Percentiles rank a stretch among this genome's conserved stretches.
These are phyloP conservation scores for Drosophila serrata DNA, from an alignment of 1,140 invertebrate species.

Conservation along the genomic window DNA sequence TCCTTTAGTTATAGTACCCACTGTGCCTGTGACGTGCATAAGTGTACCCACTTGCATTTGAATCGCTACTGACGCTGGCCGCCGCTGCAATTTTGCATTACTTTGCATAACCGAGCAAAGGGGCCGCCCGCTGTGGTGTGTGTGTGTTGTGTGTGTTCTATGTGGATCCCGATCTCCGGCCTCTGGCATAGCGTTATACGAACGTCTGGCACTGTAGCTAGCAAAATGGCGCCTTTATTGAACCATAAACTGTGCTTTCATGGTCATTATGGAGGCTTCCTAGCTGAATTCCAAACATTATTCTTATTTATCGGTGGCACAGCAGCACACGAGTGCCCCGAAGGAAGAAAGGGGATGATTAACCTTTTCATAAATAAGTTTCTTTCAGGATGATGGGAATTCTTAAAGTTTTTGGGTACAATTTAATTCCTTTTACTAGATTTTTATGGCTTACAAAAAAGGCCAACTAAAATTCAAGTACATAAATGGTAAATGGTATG, in stretches of 20 bases:
- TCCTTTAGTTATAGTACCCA: background rate
- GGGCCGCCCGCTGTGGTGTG: slow-evolving; percentile 21
- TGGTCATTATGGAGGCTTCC: slow-evolving; percentile 66
- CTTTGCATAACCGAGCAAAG: slow-evolving; percentile 70
- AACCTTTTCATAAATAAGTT: slow-evolving; percentile 27
- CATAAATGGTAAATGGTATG: slow-evolving; percentile 15
- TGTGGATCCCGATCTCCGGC: background rate
- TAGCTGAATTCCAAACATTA: slow-evolving; percentile 57
- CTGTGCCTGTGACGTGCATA: slow-evolving; percentile 34
- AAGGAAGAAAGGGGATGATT: slow-evolving; percentile 13
- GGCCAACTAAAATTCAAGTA: slow-evolving; percentile 1
- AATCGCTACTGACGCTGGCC: slow-evolving; percentile 58
- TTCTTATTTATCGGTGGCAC: slow-evolving; percentile 70
- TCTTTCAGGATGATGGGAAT: background rate
- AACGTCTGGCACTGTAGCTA: slow-evolving; percentile 38
- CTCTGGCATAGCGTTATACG: slow-evolving; percentile 1
- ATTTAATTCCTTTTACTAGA: background rate
- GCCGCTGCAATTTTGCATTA: slow-evolving; percentile 78
- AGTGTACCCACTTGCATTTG: slow-evolving; percentile 75
- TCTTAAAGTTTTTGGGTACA: background rate
- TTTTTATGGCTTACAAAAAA: background rate
- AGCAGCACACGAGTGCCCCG: slow-evolving; percentile 23
- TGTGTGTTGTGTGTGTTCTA: background rate
- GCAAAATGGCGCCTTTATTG: slow-evolving; percentile 61
- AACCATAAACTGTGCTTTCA: slow-evolving; percentile 77